Base-by-base conservation (phyloP, 2,113 vertebrate species). In the Plecturocebus donacophilus region DNA sequence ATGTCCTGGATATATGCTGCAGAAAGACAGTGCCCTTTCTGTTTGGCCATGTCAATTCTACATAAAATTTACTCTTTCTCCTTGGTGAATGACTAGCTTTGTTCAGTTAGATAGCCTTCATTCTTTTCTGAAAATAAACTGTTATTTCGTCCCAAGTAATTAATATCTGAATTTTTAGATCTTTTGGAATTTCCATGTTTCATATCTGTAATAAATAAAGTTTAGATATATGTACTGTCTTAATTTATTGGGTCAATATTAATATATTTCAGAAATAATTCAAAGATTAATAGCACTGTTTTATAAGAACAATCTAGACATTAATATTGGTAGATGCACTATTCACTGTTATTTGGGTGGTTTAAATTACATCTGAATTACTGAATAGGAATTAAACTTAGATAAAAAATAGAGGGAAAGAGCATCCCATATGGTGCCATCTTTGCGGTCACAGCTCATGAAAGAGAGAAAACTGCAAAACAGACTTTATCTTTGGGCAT, bases 361-460 rank as follows among this genome's bases (percentile, higher is more conserved):
- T 81, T 71, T 76, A 80, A 68, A 80, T 91, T 40, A 61, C 23
- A 85, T 70, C 10, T 93, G 11, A 21, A 54, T 80, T 70, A 17
- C 17, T 95, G 27, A 64, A 64, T 64, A 64, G 13, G 27, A 81
- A 93, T 77, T 93, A 91, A 66, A 66, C 89, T 75, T 76, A 93
- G 17, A 85, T 52, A 42, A 84, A 97, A 87, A 90, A 91, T 61
- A 91, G 68, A 56, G 10, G 77, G 73, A 88, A 77, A 92, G 17
- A 75, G 19, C 19, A 68, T 84, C 4, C 19, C 86, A 8, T 95
- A 9, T 20, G 35, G 7, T 71, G 2, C 45, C 38, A 79, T 94
- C 88, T 93, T 93, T 89, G 76, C 88, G 45, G 40, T 27, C 42
- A 79, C 5, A 84, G 25, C 11, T 42, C 20, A 82, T 49, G 13